A percentile compares a stretch with the other conserved stretches of the same genome.
Evolutionary conservation across 2,113 vertebrate genomes (phyloP).

Genomic region (Phyllopteryx taeniolatus): DNA sequence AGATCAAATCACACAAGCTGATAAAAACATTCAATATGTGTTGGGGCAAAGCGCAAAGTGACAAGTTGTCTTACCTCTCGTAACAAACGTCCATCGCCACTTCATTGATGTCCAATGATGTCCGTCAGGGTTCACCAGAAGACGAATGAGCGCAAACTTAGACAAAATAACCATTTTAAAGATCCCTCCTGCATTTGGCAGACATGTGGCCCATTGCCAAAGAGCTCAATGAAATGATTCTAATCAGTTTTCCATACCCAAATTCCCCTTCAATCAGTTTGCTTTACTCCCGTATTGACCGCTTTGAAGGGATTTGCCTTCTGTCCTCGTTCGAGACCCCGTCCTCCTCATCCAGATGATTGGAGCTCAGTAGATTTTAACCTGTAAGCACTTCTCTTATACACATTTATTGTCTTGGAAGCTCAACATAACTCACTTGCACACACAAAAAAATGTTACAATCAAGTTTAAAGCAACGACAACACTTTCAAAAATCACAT

Average conservation of each 20-base stretch:
- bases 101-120: constrained; percentile 4
- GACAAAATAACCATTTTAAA: constrained; percentile 36
- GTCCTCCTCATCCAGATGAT: constrained; percentile 47
- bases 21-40: background rate
- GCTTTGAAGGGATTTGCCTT: constrained; percentile 61
- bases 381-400: constrained; percentile 6
- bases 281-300: constrained; percentile 25
- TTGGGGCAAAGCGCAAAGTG: background rate
- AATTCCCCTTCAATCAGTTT: constrained; percentile 32
- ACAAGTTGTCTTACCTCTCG: constrained; percentile 38
- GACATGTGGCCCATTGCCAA: constrained; percentile 25
- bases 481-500: constrained; percentile 1
- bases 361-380: constrained; percentile 5
- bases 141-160: constrained; percentile 15
- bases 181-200: constrained; percentile 29
- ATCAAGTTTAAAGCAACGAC: background rate
- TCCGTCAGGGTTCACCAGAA: constrained; percentile 4
- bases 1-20: background rate
- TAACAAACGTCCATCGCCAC: background rate
- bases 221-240: constrained; percentile 43
- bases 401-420: constrained; percentile 18
- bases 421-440: constrained; percentile 5
- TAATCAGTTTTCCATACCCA: constrained; percentile 20
- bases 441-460: background rate
- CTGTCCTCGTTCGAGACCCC: constrained; percentile 34